A percentile compares a stretch with the other conserved stretches of the same genome.
Evolutionary conservation across 2,888 invertebrate genomes (phyloP).

Genomic region (Cordilura impudica): DNA sequence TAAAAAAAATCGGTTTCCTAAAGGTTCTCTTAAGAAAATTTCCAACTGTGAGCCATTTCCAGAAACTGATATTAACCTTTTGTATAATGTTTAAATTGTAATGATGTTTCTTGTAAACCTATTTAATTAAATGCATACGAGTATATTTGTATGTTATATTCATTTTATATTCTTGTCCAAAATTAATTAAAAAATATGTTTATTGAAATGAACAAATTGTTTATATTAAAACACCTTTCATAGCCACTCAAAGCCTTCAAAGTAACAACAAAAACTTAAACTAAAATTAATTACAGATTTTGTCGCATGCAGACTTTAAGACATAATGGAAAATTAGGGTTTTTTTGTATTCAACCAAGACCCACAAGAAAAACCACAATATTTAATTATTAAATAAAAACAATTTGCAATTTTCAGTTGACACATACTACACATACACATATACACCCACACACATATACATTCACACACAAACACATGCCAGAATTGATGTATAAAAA

Average conservation of each 20-base stretch:
- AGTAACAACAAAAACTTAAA: not conserved
- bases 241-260: not conserved
- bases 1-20: too few relatives aligned
- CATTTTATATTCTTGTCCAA: too few relatives aligned
- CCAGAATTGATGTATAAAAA: too few relatives aligned
- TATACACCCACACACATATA: not conserved
- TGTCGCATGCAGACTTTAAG: slow-evolving; percentile 12
- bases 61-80: too few relatives aligned
- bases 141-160: too few relatives aligned
- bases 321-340: not conserved
- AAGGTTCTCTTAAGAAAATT: too few relatives aligned
- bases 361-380: not conserved
- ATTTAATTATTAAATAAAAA: slow-evolving; percentile 12
- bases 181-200: not conserved
- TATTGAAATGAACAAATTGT: not conserved
- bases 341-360: not conserved
- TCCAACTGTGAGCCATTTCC: too few relatives aligned
- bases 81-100: too few relatives aligned
- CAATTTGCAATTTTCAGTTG: slow-evolving; percentile 2
- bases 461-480: not conserved
- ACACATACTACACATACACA: not conserved
- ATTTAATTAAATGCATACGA: too few relatives aligned
- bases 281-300: not conserved
- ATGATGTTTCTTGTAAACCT: too few relatives aligned
- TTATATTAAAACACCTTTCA: not conserved